phyloP scores from a whole-genome alignment of 2,113 vertebrate genomes.

The Rhodinocichla rosea region DNA sequence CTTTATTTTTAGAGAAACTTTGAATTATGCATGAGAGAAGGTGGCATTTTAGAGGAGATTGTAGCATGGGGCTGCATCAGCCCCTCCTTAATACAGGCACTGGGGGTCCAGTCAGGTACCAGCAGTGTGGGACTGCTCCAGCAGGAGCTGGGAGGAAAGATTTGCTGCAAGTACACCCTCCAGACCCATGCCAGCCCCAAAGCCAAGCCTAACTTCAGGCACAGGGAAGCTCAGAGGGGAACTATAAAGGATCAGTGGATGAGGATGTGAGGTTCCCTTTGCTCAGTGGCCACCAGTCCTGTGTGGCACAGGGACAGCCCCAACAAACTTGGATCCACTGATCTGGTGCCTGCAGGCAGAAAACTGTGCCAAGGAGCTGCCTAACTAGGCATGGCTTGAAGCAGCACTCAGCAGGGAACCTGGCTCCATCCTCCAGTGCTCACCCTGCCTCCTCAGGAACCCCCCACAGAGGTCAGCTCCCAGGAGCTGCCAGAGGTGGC shows the following conservation, averaged over 20 bases:
- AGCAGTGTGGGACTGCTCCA: accelerated
- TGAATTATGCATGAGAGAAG: constrained; percentile 51
- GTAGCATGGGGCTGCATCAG: neutral
- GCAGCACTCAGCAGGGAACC: neutral
- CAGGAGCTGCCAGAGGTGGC: neutral
- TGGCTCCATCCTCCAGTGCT: neutral
- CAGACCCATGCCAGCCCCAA: neutral
- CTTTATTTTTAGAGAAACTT: constrained; percentile 55
- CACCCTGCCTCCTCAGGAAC: neutral
- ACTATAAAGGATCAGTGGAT: neutral
- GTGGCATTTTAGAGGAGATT: neutral
- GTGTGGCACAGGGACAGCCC: neutral
- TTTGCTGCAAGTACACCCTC: neutral
- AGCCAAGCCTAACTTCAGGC: neutral
- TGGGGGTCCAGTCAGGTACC: neutral
- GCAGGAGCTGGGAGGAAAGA: neutral
- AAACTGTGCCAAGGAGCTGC: neutral
- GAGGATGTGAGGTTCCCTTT: neutral
- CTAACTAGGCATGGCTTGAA: neutral
- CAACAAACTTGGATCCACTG: neutral
- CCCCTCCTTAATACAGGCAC: neutral
- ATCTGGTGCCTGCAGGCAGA: neutral
- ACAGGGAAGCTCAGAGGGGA: neutral
- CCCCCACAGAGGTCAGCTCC: neutral
- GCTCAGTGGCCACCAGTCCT: too few species aligned